Evolutionary conservation across 2,888 invertebrate species (phyloP).

Genomic region (Trichopria drosophilae): DNA sequence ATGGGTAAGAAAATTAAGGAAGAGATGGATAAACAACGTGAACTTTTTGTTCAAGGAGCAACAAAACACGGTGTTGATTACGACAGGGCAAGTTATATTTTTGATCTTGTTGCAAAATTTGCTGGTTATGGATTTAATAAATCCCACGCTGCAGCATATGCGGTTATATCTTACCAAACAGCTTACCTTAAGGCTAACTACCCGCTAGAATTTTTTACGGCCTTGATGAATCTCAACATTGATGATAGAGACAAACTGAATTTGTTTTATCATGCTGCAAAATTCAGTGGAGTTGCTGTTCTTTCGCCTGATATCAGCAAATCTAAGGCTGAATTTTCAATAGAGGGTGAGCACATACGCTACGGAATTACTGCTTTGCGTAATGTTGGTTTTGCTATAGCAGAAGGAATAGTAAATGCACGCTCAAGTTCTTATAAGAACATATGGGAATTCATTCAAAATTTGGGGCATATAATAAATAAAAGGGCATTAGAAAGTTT

Average conservation of each 20-base stretch:
- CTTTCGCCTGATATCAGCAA: slow-evolving; percentile 18
- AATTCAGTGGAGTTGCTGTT: slow-evolving; percentile 10
- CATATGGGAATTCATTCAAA: slow-evolving; percentile 20
- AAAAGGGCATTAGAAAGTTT: slow-evolving; percentile 17
- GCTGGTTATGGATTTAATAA: slow-evolving; percentile 26
- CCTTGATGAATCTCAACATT: slow-evolving; percentile 12
- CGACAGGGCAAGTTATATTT: slow-evolving; percentile 13
- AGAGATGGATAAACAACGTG: slow-evolving; percentile 20
- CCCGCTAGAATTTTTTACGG: slow-evolving; percentile 18
- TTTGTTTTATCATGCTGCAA: slow-evolving; percentile 18
- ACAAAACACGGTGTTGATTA: slow-evolving; percentile 9
- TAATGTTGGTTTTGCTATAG: slow-evolving; percentile 19
- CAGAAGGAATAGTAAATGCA: slow-evolving; percentile 19
- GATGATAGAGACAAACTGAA: slow-evolving; percentile 21
- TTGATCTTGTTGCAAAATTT: slow-evolving; percentile 23
- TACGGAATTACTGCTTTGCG: slow-evolving; percentile 17
- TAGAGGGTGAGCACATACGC: slow-evolving; percentile 18
- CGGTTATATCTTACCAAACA: slow-evolving; percentile 18
- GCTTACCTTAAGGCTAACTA: slow-evolving; percentile 24
- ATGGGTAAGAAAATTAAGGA: slow-evolving; percentile 26
- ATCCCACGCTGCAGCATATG: slow-evolving; percentile 22
- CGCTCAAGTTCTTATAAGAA: slow-evolving; percentile 18
- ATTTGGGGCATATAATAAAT: slow-evolving; percentile 17
- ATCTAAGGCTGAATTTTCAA: slow-evolving; percentile 18
- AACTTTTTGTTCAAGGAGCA: slow-evolving; percentile 16